Conservation (phyloP, 1,140 invertebrate genomes). For the Heterodera carotae region DNA sequence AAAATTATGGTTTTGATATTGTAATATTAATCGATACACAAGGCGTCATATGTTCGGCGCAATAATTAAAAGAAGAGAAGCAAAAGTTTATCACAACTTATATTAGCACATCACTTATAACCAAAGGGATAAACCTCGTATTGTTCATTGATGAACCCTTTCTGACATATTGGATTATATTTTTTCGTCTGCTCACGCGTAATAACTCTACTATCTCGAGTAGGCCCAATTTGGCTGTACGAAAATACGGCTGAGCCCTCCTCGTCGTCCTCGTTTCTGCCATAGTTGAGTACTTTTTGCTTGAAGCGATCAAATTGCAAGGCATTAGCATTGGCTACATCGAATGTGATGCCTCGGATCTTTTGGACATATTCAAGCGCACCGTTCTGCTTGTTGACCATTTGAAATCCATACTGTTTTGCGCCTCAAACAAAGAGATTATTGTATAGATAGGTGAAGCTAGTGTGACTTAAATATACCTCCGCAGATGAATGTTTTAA, state of each 20-base stretch:
- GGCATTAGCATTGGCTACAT: neutral
- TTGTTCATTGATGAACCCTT: neutral
- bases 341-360: slow-evolving; percentile 3
- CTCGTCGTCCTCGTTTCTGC: neutral
- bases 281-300: slow-evolving; percentile 1
- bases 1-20: no score
- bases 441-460: no score
- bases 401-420: no score
- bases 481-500: no score
- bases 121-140: neutral
- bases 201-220: neutral
- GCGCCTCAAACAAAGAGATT: no score
- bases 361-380: neutral
- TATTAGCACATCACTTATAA: neutral
- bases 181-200: neutral
- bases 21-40: no score
- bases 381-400: neutral
- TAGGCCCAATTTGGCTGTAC: neutral
- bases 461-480: no score
- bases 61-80: no score
- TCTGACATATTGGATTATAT: neutral
- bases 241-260: neutral
- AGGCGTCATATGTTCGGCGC: no score
- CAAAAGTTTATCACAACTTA: no score
- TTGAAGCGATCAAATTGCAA: neutral